phyloP scores from a whole-genome alignment of 2,888 invertebrate species.

The Prenolepis imparis region DNA sequence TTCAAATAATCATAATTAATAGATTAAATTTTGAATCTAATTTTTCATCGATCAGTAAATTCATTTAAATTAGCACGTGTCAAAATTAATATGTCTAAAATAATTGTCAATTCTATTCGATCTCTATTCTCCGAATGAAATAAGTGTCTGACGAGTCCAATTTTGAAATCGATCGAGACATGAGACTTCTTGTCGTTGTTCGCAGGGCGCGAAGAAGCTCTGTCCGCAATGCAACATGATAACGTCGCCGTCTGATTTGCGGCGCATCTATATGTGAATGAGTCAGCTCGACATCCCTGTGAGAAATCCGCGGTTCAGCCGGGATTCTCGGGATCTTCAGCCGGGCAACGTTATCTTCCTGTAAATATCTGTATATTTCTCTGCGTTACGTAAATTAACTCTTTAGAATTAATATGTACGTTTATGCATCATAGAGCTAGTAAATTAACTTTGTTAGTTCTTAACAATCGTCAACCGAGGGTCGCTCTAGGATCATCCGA shows the following conservation, averaged over 20 bases:
- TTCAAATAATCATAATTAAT: background rate
- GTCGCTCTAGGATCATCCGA: slow-evolving; percentile 36
- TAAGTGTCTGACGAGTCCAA: slow-evolving; percentile 2
- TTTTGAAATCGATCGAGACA: slow-evolving; percentile 19
- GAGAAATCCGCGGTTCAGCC: slow-evolving; percentile 28
- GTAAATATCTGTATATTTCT: slow-evolving; percentile 85
- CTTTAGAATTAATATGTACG: slow-evolving; percentile 67
- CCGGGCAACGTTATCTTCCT: slow-evolving; percentile 50
- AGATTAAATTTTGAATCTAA: background rate
- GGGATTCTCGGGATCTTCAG: slow-evolving; percentile 21
- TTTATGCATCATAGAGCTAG: slow-evolving; percentile 80
- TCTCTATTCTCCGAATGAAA: background rate
- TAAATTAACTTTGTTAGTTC: slow-evolving; percentile 82
- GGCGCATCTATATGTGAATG: slow-evolving; percentile 95
- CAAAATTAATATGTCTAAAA: background rate
- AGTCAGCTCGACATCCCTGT: slow-evolving; percentile 42
- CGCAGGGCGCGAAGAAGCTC: slow-evolving; percentile 94
- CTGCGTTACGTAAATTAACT: slow-evolving; percentile 81
- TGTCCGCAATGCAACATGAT: slow-evolving; percentile 98
- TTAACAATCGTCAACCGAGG: slow-evolving; percentile 50
- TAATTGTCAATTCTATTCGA: background rate
- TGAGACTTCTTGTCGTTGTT: slow-evolving; percentile 42
- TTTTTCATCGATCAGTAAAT: background rate
- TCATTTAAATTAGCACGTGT: background rate
- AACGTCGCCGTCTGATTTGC: slow-evolving; percentile 94